Base-by-base conservation (phyloP, 2,888 invertebrate species). In the Drosophila falleni region DNA sequence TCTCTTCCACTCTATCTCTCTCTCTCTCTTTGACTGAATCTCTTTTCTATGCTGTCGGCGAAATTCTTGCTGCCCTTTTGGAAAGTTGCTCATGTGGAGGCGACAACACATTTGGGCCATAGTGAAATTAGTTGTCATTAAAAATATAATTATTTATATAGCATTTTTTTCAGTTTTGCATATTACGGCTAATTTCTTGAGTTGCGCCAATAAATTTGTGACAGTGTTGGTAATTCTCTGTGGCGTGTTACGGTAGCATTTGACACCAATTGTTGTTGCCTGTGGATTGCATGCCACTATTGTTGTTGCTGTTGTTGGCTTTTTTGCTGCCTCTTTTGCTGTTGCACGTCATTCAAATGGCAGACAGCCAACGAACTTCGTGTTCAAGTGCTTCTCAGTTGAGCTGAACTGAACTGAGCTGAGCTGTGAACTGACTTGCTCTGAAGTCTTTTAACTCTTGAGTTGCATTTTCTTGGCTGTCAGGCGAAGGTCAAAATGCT, bases 281-380 rank as follows among this genome's bases (percentile, higher is more conserved):
- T 78, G 71, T 64, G 2, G 67, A 82, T 86, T 71, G 90, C 89
- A 86, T 73, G 83, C 83, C 68, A 83, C 75, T 87, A 82, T 76
- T 75, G 61, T 58, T 73, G 83, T 80, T 67, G 89, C 75, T 87
- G 86, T 76, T 75, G 61, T 58, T 70, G 61, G 13, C 50, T 23
- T 26, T 50, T 49, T 33, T 62, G 68, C 13, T 65, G 58, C 10
- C 68, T 66, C 41, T 54, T 59, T 11, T 73, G 83, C 56, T 71
- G 89, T 71, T 78, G 90, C 89, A 89, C 81, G 89, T 87, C 90
- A 86, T 81, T 86, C 89, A 90, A 89, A 84, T 89, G 85, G 71
- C 90, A 86, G 89, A 89, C 90, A 86, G 89, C 87, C 80, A 82
- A 66, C 89, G 78, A 84, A 83, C 74, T 89, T 90, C 90, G 90